Evolutionary conservation across 2,113 vertebrate species (phyloP), one percentile per base, ranked within the genome.

Genomic region (Oriolus oriolus): DNA sequence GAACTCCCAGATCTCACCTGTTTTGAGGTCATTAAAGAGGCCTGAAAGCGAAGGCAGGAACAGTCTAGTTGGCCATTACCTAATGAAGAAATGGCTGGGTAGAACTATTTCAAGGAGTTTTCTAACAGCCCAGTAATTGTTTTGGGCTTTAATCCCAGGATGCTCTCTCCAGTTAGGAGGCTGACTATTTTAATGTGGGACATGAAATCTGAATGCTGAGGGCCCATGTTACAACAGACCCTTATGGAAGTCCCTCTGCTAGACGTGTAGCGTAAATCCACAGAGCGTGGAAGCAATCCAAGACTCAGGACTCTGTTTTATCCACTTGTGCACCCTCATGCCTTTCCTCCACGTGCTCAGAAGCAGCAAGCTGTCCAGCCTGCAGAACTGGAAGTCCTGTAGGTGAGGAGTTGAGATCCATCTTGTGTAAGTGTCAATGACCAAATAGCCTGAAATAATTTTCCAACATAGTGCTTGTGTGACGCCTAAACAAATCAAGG

Each of bases 1-100:
- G 95, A 95, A 84, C 63, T 89, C 95, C 68, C 71, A 7, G 82
- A 89, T 87, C 92, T 94, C 93, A 98, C 95, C 95, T 97, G 93
- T 68, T 94, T n/a, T 10, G 14, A 91, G 89, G 66, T 96, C 95
- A 81, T 83, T 91, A 84, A 93, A 28, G 79, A 96, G 80, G 84
- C 91, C 95, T 97, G 89, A 95, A 96, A 94, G 74, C 0, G 0
- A 93, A 92, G 85, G 52, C 59, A 76, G 65, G 78, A 84, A 84
- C 91, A 84, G 86, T 95, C 85, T 80, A 96, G 75, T 81, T 82
- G 82, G 93, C 83, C 92, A 90, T 96, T 95, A 91, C 45, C 88
- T 95, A 95, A 95, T 26, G 65, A 97, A 81, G 45, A 87, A 92
- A 87, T 41, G 75, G 83, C 84, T 82, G 78, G 50, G 60, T 19